Conservation (phyloP, 1,140 invertebrate genomes). For the Drosophila watanabei region DNA sequence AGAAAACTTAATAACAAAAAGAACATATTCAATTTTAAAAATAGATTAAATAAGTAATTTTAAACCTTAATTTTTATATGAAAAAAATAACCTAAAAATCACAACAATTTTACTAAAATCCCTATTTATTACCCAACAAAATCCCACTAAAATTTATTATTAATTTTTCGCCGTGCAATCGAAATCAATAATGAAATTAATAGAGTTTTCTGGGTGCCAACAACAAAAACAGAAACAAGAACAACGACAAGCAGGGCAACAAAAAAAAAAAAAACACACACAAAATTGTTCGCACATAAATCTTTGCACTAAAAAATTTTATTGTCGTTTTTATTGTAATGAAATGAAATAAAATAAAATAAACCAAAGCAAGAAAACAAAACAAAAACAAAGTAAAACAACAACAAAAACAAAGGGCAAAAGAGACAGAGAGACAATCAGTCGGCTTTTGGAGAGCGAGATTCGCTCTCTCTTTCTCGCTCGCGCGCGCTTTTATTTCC, state of each 20-base stretch:
- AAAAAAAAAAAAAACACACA: conserved; percentile 39
- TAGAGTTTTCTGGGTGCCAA: conserved; percentile 46
- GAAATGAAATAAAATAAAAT: conserved; percentile 62
- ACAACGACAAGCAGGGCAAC: conserved; percentile 9
- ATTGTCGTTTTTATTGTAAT: conserved; percentile 84
- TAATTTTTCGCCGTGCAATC: background rate
- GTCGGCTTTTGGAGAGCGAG: conserved; percentile 50
- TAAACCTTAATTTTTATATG: too few species aligned
- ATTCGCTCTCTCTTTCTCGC: conserved; percentile 24
- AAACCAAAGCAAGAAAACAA: conserved; percentile 32
- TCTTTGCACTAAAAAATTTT: conserved; percentile 83
- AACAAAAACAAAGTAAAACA: conserved; percentile 21
- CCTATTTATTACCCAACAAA: background rate
- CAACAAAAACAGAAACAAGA: conserved; percentile 23
- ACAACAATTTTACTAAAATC: background rate
- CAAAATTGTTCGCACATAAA: conserved; percentile 80
- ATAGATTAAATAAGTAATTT: background rate
- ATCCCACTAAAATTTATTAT: background rate
- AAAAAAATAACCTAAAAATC: too few species aligned
- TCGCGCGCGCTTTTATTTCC: conserved; percentile 47
- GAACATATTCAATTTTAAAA: background rate
- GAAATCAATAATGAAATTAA: conserved; percentile 56
- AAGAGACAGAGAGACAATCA: conserved; percentile 70
- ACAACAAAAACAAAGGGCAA: conserved; percentile 29
- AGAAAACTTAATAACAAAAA: background rate